phyloP scores from a whole-genome alignment of 2,113 vertebrate genomes.

The Phoxinus phoxinus region DNA sequence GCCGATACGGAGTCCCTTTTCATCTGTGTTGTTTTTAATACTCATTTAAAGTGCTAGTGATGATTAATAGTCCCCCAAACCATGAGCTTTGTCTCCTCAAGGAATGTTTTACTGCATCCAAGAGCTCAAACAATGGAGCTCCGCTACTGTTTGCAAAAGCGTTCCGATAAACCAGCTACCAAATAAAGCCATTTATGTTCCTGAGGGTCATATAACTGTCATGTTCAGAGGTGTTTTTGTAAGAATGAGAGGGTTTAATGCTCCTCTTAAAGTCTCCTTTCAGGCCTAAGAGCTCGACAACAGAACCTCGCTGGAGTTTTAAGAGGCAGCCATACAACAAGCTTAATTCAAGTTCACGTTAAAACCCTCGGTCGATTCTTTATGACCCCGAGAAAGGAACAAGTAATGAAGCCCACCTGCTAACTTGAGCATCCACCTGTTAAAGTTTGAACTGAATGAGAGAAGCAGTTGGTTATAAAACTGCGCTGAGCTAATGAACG shows the following conservation, averaged over 20 bases:
- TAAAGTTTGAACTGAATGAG: slow-evolving; percentile 55
- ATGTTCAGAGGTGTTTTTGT: slow-evolving; percentile 57
- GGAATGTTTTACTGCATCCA: slow-evolving; percentile 29
- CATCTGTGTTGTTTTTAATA: slow-evolving; percentile 38
- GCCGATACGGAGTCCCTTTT: slow-evolving; percentile 26
- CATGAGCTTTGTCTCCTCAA: background rate
- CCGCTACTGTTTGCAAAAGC: slow-evolving; percentile 60
- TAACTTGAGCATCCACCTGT: slow-evolving; percentile 49
- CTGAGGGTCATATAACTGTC: slow-evolving; percentile 53
- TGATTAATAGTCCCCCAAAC: slow-evolving; percentile 38
- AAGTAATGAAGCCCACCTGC: slow-evolving; percentile 58
- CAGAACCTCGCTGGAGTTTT: slow-evolving; percentile 57
- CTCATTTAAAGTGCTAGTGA: slow-evolving; percentile 26
- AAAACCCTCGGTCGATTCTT: background rate
- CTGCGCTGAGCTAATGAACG: slow-evolving; percentile 6
- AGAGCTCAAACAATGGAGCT: slow-evolving; percentile 61
- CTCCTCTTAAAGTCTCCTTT: slow-evolving; percentile 55
- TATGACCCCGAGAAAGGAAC: slow-evolving; percentile 44
- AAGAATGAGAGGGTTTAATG: slow-evolving; percentile 44
- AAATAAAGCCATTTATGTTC: slow-evolving; percentile 63
- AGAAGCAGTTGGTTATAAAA: slow-evolving; percentile 13
- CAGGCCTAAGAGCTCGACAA: slow-evolving; percentile 43
- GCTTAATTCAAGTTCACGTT: slow-evolving; percentile 14
- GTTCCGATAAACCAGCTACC: slow-evolving; percentile 45
- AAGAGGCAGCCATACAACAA: slow-evolving; percentile 58